Conservation (phyloP, 64 coral and sea anemone genomes). For the Orbicella faveolata region DNA sequence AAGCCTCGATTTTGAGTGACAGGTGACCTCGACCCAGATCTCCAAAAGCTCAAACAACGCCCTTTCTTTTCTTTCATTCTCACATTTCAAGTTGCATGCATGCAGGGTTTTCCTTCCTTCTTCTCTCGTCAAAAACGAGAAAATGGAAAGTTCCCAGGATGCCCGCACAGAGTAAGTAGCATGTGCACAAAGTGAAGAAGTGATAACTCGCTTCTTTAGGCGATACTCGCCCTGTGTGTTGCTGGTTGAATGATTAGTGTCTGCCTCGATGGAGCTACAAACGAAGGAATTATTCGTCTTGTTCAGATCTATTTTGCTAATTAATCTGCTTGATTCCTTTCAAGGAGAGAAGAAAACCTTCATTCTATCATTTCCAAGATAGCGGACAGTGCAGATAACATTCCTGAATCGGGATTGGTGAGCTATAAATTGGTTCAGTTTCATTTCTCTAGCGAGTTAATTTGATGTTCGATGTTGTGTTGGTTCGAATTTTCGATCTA, state of each 20-base stretch:
- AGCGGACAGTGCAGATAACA: slow-evolving; percentile 19
- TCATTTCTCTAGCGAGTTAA: neutral
- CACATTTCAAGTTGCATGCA: slow-evolving; percentile 73
- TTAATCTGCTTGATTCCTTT: slow-evolving; percentile 30
- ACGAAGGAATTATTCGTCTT: neutral
- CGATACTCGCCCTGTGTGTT: neutral
- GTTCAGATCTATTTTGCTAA: neutral
- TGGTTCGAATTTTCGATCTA: neutral
- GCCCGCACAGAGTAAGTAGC: slow-evolving; percentile 61
- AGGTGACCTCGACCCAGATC: slow-evolving; percentile 26
- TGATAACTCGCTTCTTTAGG: neutral
- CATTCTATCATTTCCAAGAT: slow-evolving; percentile 96
- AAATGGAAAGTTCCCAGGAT: slow-evolving; percentile 92
- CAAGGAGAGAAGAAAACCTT: slow-evolving; percentile 78
- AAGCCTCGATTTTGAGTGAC: slow-evolving; percentile 60
- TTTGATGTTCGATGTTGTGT: neutral
- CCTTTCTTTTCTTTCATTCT: slow-evolving; percentile 86
- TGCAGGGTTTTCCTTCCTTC: slow-evolving; percentile 11
- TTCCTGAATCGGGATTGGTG: slow-evolving; percentile 1
- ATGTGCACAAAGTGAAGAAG: slow-evolving; percentile 1
- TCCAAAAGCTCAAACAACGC: slow-evolving; percentile 36
- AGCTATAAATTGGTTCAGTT: neutral
- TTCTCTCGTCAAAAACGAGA: slow-evolving; percentile 43
- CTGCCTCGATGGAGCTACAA: neutral
- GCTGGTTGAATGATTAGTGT: neutral